Evolutionary conservation across 2,888 invertebrate species (phyloP).

Genomic region (Mycalesis mineus): DNA sequence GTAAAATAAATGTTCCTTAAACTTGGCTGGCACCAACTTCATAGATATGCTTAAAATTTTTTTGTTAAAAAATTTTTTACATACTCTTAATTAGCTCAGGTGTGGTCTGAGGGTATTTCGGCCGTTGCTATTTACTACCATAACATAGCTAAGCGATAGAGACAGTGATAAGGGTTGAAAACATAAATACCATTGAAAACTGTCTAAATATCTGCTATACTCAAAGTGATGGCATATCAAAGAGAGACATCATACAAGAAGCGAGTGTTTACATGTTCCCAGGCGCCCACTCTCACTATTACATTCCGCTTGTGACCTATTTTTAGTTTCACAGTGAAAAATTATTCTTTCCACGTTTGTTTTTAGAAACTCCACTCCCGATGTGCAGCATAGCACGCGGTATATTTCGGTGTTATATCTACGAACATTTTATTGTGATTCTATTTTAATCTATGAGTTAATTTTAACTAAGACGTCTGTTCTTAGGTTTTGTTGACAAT

Average conservation of each 20-base stretch:
- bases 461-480: too few species aligned
- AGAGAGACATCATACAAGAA: not conserved
- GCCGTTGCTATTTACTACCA: too few species aligned
- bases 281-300: slow-evolving; percentile 1
- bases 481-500: too few species aligned
- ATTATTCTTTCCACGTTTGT: not conserved
- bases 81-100: too few species aligned
- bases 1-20: too few species aligned
- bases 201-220: not conserved
- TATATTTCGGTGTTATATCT: not conserved
- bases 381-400: not conserved
- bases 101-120: too few species aligned
- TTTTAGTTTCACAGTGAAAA: not conserved
- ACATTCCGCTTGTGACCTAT: slow-evolving; percentile 3
- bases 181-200: too few species aligned
- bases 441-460: not conserved
- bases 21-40: too few species aligned
- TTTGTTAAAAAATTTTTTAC: too few species aligned
- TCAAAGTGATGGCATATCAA: not conserved
- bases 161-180: too few species aligned
- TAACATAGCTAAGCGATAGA: too few species aligned
- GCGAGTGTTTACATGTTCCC: not conserved
- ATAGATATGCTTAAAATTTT: too few species aligned
- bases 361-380: not conserved
- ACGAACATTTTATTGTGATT: not conserved